Base-by-base conservation (phyloP, 1,140 invertebrate species). In the Monochamus saltuarius region DNA sequence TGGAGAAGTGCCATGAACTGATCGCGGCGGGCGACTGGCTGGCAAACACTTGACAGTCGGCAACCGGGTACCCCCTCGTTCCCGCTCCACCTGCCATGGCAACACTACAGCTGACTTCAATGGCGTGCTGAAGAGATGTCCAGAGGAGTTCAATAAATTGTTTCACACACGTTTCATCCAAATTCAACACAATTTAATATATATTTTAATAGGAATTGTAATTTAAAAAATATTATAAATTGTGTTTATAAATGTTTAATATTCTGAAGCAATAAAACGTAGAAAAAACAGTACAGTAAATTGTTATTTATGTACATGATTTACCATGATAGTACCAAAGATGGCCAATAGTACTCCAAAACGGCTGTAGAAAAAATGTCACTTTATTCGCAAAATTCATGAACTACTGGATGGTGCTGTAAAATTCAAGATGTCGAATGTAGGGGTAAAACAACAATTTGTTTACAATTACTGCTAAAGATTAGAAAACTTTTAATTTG, bases 21-120 rank as follows among this genome's bases (percentile, higher is more conserved):
- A 57, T 57, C 46, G 56, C 34, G 29, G 45, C 45, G 56, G 43
- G 36, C 56, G 46, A 57, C 56, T 57, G 36, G 14, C 42, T 42
- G 11, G n/a, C 22, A 17, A 19, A 46, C 40, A 57, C 56, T 42
- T 60, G 50, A 46, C 49, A 45, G 50, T 60, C 51, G 51, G 58
- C 58, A 60, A 53, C 43, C 58, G 43, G 17, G 51, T 42, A 22
- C 50, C 36, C 46, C 42, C 38, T 14, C 35, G 34, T 19, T 29
- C 40, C 45, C 11, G 11, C 9, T 7, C 13, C 13, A 40, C 10
- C 29, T 29, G 17, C 2, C 36, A n/a, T 13, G 49, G 7, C 37
- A 17, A n/a, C 38, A 34, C 4, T n/a, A 56, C 53, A 56, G 53
- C 53, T 56, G 42, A 56, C 39, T 46, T 16, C 53, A 38, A 17